These are phyloP conservation scores for Patella ulyssiponensis DNA, from an alignment of 2,888 invertebrate species.

Conservation along the genomic window DNA sequence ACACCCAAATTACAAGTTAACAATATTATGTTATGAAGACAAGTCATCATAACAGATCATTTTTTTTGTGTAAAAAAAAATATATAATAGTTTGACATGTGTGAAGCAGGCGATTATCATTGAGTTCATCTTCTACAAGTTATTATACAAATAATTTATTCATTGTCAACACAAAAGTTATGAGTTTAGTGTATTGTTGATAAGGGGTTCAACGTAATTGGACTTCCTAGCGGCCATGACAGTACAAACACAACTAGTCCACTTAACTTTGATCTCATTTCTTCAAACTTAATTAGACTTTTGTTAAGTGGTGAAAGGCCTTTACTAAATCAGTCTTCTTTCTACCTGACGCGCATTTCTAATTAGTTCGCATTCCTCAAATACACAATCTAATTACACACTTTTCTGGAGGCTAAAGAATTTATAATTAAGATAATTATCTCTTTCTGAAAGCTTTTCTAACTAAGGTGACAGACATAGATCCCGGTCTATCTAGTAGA, in stretches of 20 bases:
- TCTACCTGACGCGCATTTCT: slow-evolving; percentile 33
- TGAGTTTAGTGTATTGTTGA: neutral
- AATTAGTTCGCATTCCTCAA: slow-evolving; percentile 20
- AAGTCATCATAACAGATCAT: no score
- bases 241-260: slow-evolving; percentile 4
- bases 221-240: slow-evolving; percentile 1
- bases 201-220: neutral
- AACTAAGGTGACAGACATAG: slow-evolving; percentile 13
- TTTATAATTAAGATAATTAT: slow-evolving; percentile 13
- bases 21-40: no score
- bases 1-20: no score
- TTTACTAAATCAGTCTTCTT: slow-evolving; percentile 19
- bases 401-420: slow-evolving; percentile 13
- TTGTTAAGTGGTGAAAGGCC: slow-evolving; percentile 22
- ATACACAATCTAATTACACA: slow-evolving; percentile 13
- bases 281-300: slow-evolving; percentile 15
- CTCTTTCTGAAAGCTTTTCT: slow-evolving; percentile 11
- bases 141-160: no score
- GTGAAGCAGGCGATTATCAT: no score
- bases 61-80: no score
- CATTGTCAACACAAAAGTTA: no score
- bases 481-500: neutral
- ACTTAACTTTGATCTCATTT: slow-evolving; percentile 12
- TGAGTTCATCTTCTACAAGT: no score
- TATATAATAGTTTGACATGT: no score